Conservation (phyloP, 30 jellyfish, hydroid and myxozoan genomes). For the Aurelia coerulea region DNA sequence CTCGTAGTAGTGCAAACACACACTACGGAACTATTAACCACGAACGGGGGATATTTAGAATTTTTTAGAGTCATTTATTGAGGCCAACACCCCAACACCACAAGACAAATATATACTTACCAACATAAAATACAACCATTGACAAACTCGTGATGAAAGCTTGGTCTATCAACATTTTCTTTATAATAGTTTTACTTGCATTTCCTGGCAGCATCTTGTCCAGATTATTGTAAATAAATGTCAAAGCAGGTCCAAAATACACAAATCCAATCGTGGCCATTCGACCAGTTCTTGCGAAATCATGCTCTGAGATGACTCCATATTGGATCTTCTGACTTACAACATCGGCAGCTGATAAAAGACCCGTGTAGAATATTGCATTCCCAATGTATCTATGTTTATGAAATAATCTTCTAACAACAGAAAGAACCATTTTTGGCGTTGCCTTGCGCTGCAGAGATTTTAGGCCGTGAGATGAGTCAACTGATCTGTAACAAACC, state of each 20-base stretch:
- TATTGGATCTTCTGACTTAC: constrained; percentile 72
- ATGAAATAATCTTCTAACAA: constrained; percentile 40
- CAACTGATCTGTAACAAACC: too few species aligned
- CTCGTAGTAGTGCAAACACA: too few species aligned
- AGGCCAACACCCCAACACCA: too few species aligned
- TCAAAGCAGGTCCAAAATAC: constrained; percentile 72
- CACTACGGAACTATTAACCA: too few species aligned
- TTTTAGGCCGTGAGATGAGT: neutral
- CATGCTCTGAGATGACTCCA: constrained; percentile 55
- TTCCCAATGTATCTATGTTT: constrained; percentile 71
- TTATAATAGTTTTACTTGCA: constrained; percentile 58
- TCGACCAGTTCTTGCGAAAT: constrained; percentile 77
- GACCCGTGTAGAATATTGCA: constrained; percentile 71
- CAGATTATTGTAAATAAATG: constrained; percentile 61
- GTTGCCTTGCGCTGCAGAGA: neutral
- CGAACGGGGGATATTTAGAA: too few species aligned
- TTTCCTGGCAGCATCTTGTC: constrained; percentile 71
- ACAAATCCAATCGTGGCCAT: constrained; percentile 74
- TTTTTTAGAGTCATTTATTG: too few species aligned
- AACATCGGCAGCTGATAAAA: constrained; percentile 70
- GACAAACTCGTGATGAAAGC: constrained; percentile 50
- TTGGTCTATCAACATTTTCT: constrained; percentile 65
- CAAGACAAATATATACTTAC: constrained; percentile 22
- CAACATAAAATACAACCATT: constrained; percentile 53
- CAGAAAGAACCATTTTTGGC: constrained; percentile 44